Evolutionary conservation across 2,888 invertebrate genomes (phyloP).

Genomic region (Coecobrya sp.): DNA sequence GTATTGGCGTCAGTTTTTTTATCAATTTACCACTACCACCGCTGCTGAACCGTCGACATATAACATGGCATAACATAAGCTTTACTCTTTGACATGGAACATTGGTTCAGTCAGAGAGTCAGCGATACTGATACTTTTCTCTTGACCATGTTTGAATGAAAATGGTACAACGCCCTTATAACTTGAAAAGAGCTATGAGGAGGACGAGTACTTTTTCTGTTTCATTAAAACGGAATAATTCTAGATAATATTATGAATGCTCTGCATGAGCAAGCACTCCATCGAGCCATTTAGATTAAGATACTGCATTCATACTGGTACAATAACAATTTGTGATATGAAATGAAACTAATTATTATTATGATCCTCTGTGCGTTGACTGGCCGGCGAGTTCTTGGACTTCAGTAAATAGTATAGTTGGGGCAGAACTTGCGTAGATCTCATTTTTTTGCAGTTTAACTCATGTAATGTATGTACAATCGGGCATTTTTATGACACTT

Average conservation of each 20-base stretch:
- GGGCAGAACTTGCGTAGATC: background rate
- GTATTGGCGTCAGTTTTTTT: conserved; percentile 66
- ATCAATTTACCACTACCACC: conserved; percentile 50
- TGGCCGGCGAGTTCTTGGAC: background rate
- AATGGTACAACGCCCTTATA: conserved; percentile 64
- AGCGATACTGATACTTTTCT: conserved; percentile 47
- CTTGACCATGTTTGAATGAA: conserved; percentile 64
- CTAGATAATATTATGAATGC: conserved; percentile 28
- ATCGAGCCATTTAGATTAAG: conserved; percentile 12
- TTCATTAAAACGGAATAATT: conserved; percentile 53
- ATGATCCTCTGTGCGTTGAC: no score
- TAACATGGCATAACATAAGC: background rate
- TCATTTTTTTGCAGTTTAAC: background rate
- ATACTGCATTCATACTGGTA: conserved; percentile 16
- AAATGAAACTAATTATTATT: conserved; percentile 47
- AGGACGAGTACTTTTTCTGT: conserved; percentile 44
- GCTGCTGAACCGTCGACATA: background rate
- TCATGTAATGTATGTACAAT: conserved; percentile 17
- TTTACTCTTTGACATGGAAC: conserved; percentile 26
- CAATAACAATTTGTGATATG: conserved; percentile 60
- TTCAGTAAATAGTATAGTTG: background rate
- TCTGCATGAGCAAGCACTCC: background rate
- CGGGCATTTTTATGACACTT: conserved; percentile 46
- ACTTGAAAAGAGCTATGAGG: conserved; percentile 45
- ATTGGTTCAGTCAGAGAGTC: conserved; percentile 17